phyloP scores from a whole-genome alignment of 92 coral and sea anemone genomes.

The Porites lobata region DNA sequence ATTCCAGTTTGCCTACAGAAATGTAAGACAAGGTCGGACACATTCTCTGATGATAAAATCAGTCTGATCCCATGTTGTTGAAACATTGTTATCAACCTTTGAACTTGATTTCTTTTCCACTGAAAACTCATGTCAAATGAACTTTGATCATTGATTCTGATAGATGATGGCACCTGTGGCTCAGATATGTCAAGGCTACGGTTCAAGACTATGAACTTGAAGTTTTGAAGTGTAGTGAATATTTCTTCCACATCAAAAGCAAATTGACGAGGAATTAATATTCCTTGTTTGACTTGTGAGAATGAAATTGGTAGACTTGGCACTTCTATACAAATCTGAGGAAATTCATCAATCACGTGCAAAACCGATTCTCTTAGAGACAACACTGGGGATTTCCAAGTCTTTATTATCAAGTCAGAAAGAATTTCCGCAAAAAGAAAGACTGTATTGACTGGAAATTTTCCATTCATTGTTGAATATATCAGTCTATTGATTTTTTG shows the following conservation, averaged over 20 bases:
- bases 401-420: constrained; percentile 48
- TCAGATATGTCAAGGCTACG: constrained; percentile 64
- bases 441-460: constrained; percentile 66
- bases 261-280: constrained; percentile 87
- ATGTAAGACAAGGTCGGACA: constrained; percentile 78
- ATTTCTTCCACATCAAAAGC: constrained; percentile 68
- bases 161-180: constrained; percentile 42
- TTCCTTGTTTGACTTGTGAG: constrained; percentile 80
- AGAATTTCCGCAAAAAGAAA: constrained; percentile 66
- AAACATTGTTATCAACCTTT: constrained; percentile 54
- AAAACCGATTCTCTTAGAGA: constrained; percentile 56
- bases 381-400: constrained; percentile 35
- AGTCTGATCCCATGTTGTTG: constrained; percentile 66
- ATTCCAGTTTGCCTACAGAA: constrained; percentile 79
- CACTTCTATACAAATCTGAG: constrained; percentile 78
- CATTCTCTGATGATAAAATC: constrained; percentile 76
- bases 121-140: constrained; percentile 48
- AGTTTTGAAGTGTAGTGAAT: constrained; percentile 24
- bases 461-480: constrained; percentile 75
- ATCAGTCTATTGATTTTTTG: constrained; percentile 47
- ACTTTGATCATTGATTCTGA: constrained; percentile 44
- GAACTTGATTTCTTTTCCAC: constrained; percentile 61
- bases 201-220: constrained; percentile 77
- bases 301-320: constrained; percentile 78
- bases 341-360: constrained; percentile 73